phyloP scores from a whole-genome alignment of 2,113 vertebrate genomes.

The Bambusicola thoracicus region DNA sequence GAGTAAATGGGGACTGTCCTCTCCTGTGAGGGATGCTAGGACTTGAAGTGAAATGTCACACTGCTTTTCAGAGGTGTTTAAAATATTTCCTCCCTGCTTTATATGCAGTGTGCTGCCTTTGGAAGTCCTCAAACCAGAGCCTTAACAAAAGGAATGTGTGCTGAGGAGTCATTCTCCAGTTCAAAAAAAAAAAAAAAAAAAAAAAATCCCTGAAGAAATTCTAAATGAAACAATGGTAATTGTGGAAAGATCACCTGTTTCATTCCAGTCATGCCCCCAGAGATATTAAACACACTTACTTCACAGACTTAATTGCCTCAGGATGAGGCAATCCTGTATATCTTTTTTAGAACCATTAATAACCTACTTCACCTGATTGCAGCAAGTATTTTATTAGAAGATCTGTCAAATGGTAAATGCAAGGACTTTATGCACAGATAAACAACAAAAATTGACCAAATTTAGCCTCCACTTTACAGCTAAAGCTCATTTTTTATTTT shows the following conservation, averaged over 20 bases:
- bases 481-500: constrained; percentile 75
- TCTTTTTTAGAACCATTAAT: constrained; percentile 85
- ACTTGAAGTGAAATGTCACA: neutral
- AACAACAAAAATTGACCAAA: constrained; percentile 83
- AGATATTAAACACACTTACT: constrained; percentile 79
- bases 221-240: constrained; percentile 71
- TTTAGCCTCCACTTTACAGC: constrained; percentile 78
- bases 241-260: constrained; percentile 79
- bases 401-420: constrained; percentile 82
- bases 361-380: constrained; percentile 86
- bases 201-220: constrained; percentile 38
- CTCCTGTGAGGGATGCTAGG: accelerated
- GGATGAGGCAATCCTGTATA: constrained; percentile 83
- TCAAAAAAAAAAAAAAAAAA: too few species aligned
- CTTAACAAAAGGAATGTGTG: constrained; percentile 28
- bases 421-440: constrained; percentile 80
- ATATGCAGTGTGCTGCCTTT: neutral
- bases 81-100: neutral
- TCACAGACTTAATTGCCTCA: constrained; percentile 80
- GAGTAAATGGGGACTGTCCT: neutral
- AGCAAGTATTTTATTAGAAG: constrained; percentile 75
- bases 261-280: constrained; percentile 72
- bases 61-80: neutral
- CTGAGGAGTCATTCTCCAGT: constrained; percentile 41
- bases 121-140: neutral